Conservation (phyloP, 2,888 invertebrate genomes). For the Erynnis tages region DNA sequence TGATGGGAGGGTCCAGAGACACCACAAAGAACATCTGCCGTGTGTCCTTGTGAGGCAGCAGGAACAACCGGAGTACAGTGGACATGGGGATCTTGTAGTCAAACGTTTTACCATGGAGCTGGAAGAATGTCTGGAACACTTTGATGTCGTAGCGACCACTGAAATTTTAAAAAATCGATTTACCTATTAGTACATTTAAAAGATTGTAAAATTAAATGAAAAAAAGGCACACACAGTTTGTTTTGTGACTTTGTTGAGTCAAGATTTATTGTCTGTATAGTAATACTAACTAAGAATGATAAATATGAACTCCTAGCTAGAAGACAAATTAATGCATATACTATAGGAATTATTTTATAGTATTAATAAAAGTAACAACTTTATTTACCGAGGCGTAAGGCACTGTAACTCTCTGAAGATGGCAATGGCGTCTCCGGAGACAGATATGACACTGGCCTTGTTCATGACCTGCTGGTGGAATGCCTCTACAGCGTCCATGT, state of each 20-base stretch:
- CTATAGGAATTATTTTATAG: too few relatives aligned
- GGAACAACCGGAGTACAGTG: conserved; percentile 95
- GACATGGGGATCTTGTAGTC: conserved; percentile 99
- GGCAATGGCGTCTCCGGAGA: conserved; percentile 98
- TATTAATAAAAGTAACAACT: too few relatives aligned
- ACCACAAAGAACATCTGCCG: conserved; percentile 99
- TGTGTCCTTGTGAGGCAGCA: conserved; percentile 98
- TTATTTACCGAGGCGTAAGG: conserved; percentile 93
- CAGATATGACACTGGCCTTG: conserved; percentile 98
- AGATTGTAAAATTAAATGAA: too few relatives aligned
- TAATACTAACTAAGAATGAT: too few relatives aligned
- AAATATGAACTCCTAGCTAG: too few relatives aligned
- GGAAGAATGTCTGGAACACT: conserved; percentile 87
- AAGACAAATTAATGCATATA: too few relatives aligned
- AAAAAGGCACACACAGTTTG: too few relatives aligned
- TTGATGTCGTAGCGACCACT: conserved; percentile 98
- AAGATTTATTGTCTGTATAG: too few relatives aligned
- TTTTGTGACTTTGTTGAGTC: too few relatives aligned
- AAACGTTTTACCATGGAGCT: conserved; percentile 97
- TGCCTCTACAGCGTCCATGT: conserved; percentile 96
- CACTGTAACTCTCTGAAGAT: conserved; percentile 98
- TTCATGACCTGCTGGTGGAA: conserved; percentile 98
- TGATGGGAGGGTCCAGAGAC: conserved; percentile 98
- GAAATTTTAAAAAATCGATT: conserved; percentile 54
- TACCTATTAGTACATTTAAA: too few relatives aligned